Percentiles rank a stretch among this genome's conserved stretches.
Conservation (phyloP, 2,888 invertebrate species). For the Ceramica pisi region DNA sequence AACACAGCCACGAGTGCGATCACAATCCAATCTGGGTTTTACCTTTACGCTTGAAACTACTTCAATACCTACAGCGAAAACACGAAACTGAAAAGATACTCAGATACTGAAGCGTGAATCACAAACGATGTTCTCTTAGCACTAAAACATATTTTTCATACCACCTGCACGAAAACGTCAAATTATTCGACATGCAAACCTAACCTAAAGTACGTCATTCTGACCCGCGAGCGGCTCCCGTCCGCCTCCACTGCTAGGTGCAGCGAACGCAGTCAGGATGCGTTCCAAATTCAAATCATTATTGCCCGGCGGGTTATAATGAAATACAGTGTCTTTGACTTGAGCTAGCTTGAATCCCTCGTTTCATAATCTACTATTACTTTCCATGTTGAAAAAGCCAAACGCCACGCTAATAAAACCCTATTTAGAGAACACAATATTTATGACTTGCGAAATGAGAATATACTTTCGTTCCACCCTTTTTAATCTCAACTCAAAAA, state of each 20-base stretch:
- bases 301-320: no score
- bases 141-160: slow-evolving; percentile 15
- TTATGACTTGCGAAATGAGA: slow-evolving; percentile 37
- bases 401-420: slow-evolving; percentile 29
- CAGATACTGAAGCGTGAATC: background rate
- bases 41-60: background rate
- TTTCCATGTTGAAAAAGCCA: slow-evolving; percentile 14
- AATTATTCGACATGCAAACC: no score
- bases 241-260: no score
- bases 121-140: background rate
- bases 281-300: no score
- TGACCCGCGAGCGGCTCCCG: no score
- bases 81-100: background rate
- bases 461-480: slow-evolving; percentile 34
- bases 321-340: no score
- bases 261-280: no score
- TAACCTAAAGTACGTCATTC: no score
- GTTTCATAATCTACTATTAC: no score
- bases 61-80: background rate
- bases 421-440: slow-evolving; percentile 29
- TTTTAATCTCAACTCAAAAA: slow-evolving; percentile 57
- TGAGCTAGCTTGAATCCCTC: no score
- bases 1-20: slow-evolving; percentile 5
- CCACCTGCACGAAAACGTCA: no score
- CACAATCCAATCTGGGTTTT: slow-evolving; percentile 12